Conservation (phyloP, 2,797 vertebrate species). For the Ptychadena robeensis region DNA sequence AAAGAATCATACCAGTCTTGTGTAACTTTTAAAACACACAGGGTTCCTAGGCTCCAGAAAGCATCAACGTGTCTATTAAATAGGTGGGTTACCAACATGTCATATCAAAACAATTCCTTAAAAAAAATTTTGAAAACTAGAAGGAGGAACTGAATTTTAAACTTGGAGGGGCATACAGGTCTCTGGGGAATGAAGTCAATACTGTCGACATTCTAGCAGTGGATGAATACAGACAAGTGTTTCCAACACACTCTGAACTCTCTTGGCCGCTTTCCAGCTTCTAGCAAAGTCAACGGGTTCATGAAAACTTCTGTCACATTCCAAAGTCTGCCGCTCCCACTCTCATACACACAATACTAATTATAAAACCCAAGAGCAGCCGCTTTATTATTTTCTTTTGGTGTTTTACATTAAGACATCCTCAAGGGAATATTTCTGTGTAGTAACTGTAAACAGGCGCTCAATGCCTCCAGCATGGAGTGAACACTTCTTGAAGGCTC, state of each 20-base stretch:
- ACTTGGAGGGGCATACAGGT: not conserved
- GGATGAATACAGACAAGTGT: not conserved
- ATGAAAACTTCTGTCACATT: constrained; percentile 34
- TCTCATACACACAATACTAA: not conserved
- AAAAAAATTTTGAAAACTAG: too few relatives aligned
- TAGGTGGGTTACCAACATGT: too few relatives aligned
- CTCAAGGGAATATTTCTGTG: not conserved
- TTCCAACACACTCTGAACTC: not conserved
- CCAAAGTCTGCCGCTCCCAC: constrained; percentile 19
- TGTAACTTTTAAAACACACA: too few relatives aligned
- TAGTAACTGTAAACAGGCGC: not conserved
- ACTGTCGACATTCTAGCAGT: not conserved
- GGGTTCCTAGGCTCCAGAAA: too few relatives aligned
- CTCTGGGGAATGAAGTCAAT: not conserved
- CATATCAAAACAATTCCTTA: too few relatives aligned
- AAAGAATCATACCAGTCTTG: too few relatives aligned
- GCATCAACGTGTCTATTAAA: too few relatives aligned
- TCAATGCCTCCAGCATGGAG: too few relatives aligned
- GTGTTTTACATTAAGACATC: not conserved
- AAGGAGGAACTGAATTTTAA: not conserved
- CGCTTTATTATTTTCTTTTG: not conserved
- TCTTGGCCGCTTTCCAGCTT: constrained; percentile 8
- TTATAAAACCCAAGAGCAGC: not conserved
- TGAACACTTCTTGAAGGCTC: too few relatives aligned
- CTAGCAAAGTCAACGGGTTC: constrained; percentile 38